Conservation (phyloP, 1,140 invertebrate genomes). For the Solen grandis region DNA sequence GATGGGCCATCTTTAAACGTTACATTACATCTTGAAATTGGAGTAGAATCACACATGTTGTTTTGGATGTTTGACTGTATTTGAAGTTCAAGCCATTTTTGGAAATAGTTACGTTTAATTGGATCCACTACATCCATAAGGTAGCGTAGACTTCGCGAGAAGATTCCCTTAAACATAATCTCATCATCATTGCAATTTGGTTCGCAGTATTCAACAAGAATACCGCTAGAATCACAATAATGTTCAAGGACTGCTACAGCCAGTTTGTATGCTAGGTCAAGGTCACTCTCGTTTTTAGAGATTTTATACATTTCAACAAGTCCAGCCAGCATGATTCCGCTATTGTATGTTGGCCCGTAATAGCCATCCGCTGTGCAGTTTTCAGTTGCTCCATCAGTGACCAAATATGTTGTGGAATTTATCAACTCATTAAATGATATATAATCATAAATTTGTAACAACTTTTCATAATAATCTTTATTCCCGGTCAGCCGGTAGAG, state of each 20-base stretch:
- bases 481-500: constrained; percentile 57
- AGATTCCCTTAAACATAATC: constrained; percentile 65
- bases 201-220: constrained; percentile 63
- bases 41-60: constrained; percentile 58
- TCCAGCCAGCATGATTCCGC: constrained; percentile 58
- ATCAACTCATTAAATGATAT: constrained; percentile 60
- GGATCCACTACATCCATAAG: constrained; percentile 59
- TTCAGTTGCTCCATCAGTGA: constrained; percentile 44
- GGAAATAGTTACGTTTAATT: constrained; percentile 26
- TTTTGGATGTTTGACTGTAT: constrained; percentile 50
- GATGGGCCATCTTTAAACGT: constrained; percentile 64
- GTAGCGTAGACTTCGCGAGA: constrained; percentile 61
- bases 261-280: constrained; percentile 56
- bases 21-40: constrained; percentile 62
- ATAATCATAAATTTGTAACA: constrained; percentile 52
- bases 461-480: constrained; percentile 30
- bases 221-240: constrained; percentile 50
- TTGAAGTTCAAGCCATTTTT: constrained; percentile 57
- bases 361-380: constrained; percentile 30
- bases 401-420: constrained; percentile 54
- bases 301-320: constrained; percentile 64
- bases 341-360: constrained; percentile 60
- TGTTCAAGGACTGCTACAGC: constrained; percentile 50
- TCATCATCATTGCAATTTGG: constrained; percentile 62
- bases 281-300: constrained; percentile 19